Evolutionary conservation across 2,113 vertebrate species (phyloP).

Genomic region (Anas platyrhynchos): DNA sequence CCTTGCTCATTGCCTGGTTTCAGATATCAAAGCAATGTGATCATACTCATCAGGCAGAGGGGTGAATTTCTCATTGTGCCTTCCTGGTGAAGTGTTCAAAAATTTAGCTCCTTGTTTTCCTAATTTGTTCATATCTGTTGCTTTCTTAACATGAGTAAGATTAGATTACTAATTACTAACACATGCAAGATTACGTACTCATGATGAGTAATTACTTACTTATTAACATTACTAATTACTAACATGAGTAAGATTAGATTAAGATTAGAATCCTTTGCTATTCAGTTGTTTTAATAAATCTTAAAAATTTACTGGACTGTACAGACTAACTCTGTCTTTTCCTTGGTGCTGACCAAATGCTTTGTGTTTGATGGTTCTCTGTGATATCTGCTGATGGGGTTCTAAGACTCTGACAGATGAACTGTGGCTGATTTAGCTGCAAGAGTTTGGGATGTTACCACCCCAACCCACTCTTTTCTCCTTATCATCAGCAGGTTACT

Average conservation of each 20-base stretch:
- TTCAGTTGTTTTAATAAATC: background rate
- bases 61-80: background rate
- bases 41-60: background rate
- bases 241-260: background rate
- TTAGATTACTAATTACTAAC: background rate
- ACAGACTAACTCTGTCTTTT: rapidly evolving
- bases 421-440: background rate
- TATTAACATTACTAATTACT: background rate
- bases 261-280: background rate
- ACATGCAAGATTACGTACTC: too few relatives aligned
- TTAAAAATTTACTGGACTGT: background rate
- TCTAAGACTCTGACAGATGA: background rate
- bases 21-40: background rate
- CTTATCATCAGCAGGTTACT: background rate
- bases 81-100: background rate
- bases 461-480: background rate
- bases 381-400: background rate
- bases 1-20: background rate
- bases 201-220: too few relatives aligned
- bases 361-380: background rate
- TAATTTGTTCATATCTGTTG: background rate
- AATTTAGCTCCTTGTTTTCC: background rate
- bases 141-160: background rate
- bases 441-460: background rate
- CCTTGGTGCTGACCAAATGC: background rate